Evolutionary conservation across 2,888 invertebrate genomes (phyloP), one percentile per base, ranked within the genome.

Genomic region (Diaprepes abbreviatus): DNA sequence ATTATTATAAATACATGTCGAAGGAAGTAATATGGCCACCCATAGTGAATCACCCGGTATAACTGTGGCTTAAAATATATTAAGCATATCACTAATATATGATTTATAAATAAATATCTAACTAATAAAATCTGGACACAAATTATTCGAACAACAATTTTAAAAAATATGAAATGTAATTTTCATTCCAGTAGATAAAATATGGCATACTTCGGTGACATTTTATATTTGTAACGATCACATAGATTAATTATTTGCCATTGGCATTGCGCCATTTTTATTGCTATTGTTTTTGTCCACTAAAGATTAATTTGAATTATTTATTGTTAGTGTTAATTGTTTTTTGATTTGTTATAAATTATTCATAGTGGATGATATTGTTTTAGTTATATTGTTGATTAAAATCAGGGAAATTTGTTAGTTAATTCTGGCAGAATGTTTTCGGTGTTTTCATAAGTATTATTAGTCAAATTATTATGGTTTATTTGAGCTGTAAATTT

Each of bases 291-390:
- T 40, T 31, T 58, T 31, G 40, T 40, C 38, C 19, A 7, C 54
- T 21, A 48, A 64, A 43, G 43, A 64, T 64, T 64, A 64, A 64
- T 64, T 36, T 38, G 10, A 43, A 64, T 64, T 64, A 64, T 64
- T 64, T 54, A 64, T 54, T 64, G 43, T 43, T 43, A 64, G 19
- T 64, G 54, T 36, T 64, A 38, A 64, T 64, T 64, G 63, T 54
- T 64, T 64, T 31, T 36, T 12, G 62, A 62, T 62, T 62, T 17
- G 19, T 19, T 55, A 55, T 55, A 38, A 55, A 38, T 55, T 55
- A 55, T 55, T 1, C 55, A 38, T 2, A 38, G 36, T 21, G 38
- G 38, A 55, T 36, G 55, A 55, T 36, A 55, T 38, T 24, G 36
- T 55, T 55, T 36, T 12, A 36, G 17, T 52, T 28, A 16, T 52